Conservation (phyloP, 2,113 vertebrate genomes). For the Taurulus bubalis region DNA sequence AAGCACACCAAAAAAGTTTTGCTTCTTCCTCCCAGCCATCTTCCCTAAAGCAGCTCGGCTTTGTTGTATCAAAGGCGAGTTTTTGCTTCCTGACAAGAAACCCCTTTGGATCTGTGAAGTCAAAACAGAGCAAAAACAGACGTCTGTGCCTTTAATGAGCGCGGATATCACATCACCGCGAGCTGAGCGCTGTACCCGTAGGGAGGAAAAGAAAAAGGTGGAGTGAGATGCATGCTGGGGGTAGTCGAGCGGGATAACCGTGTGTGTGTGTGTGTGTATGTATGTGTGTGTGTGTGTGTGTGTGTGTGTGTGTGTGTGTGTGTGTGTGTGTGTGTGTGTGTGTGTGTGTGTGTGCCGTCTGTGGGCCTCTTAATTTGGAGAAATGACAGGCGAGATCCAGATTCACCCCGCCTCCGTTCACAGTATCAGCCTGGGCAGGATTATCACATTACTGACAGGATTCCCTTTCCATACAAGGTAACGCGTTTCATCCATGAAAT, state of each 20-base stretch:
- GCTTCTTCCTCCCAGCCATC: neutral
- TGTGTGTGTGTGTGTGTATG: constrained; percentile 27
- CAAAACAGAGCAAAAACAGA: constrained; percentile 35
- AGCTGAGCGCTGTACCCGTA: constrained; percentile 5
- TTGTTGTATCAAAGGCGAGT: constrained; percentile 9
- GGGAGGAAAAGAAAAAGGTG: neutral
- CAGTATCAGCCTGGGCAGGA: constrained; percentile 47
- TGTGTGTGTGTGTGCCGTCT: neutral
- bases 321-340: neutral
- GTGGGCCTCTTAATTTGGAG: constrained; percentile 21
- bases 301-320: no score
- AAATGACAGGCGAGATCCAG: constrained; percentile 34
- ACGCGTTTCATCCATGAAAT: constrained; percentile 49
- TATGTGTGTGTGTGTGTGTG: no score
- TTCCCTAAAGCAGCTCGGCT: neutral
- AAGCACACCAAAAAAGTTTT: neutral
- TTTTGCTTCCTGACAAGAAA: constrained; percentile 20
- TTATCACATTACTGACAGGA: constrained; percentile 66
- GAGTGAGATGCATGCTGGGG: constrained; percentile 22
- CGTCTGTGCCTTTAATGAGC: constrained; percentile 18
- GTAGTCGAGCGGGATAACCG: neutral
- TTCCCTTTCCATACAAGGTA: constrained; percentile 62
- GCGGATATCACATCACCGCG: constrained; percentile 7
- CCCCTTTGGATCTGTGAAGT: constrained; percentile 3
- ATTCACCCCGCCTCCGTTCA: constrained; percentile 23